These are phyloP conservation scores for Polyommatus iphigenia DNA, from an alignment of 2,888 invertebrate genomes.

Conservation along the genomic window DNA sequence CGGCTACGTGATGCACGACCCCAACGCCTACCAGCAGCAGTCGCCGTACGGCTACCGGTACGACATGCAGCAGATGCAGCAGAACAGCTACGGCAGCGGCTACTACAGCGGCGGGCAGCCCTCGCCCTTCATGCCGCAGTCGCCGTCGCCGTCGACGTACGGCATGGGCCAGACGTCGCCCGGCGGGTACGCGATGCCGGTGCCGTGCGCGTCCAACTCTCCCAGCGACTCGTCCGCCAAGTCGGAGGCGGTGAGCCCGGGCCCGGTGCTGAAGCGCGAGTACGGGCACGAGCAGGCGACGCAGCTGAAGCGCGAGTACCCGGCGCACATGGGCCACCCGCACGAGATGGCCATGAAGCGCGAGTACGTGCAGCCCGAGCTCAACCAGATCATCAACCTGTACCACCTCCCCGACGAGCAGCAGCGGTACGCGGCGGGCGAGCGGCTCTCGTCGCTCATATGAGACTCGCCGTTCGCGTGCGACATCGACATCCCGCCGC, in stretches of 20 bases:
- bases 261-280: constrained; percentile 80
- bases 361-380: constrained; percentile 84
- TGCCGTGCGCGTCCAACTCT: constrained; percentile 88
- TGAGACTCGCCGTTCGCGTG: constrained; percentile 84
- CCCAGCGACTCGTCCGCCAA: constrained; percentile 94
- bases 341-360: constrained; percentile 83
- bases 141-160: constrained; percentile 85
- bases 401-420: constrained; percentile 84
- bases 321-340: constrained; percentile 71
- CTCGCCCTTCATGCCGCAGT: constrained; percentile 88
- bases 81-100: constrained; percentile 85
- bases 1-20: constrained; percentile 95
- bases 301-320: constrained; percentile 79
- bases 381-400: constrained; percentile 84
- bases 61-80: constrained; percentile 93
- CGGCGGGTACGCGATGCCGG: constrained; percentile 82
- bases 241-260: constrained; percentile 92
- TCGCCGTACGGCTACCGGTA: constrained; percentile 90
- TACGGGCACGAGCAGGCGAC: constrained; percentile 75
- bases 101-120: constrained; percentile 86
- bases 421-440: constrained; percentile 81
- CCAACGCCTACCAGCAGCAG: constrained; percentile 89
- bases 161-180: constrained; percentile 83
- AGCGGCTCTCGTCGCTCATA: constrained; percentile 83
- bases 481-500: constrained; percentile 82